These are phyloP conservation scores for Elymnias hypermnestra DNA, from an alignment of 1,140 invertebrate species.

Conservation along the genomic window DNA sequence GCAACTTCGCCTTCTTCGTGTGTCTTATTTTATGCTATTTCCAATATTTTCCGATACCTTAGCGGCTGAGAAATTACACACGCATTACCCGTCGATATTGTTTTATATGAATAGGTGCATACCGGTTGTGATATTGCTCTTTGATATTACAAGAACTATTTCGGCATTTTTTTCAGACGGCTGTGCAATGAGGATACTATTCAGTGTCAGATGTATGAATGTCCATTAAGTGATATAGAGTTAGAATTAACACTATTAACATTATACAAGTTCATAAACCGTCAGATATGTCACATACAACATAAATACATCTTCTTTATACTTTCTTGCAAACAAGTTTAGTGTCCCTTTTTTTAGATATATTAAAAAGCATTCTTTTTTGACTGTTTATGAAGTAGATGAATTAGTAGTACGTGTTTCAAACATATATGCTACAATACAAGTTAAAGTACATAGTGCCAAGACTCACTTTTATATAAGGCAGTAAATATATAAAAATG, in stretches of 20 bases:
- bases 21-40: slow-evolving; percentile 49
- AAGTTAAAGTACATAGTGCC: background rate
- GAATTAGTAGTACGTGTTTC: slow-evolving; percentile 36
- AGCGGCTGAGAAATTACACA: slow-evolving; percentile 64
- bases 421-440: slow-evolving; percentile 36
- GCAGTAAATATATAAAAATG: too few species aligned
- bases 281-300: slow-evolving; percentile 30
- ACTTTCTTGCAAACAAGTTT: slow-evolving; percentile 13
- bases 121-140: slow-evolving; percentile 40
- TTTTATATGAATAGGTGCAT: slow-evolving; percentile 5
- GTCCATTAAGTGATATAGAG: slow-evolving; percentile 64
- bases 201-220: slow-evolving; percentile 73
- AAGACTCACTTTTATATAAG: background rate
- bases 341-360: slow-evolving; percentile 3
- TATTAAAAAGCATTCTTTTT: slow-evolving; percentile 15
- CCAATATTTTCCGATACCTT: slow-evolving; percentile 31
- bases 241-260: slow-evolving; percentile 72
- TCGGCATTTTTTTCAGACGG: slow-evolving; percentile 69
- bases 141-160: slow-evolving; percentile 74
- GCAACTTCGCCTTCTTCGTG: slow-evolving; percentile 66
- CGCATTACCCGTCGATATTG: slow-evolving; percentile 37
- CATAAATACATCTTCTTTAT: slow-evolving; percentile 15
- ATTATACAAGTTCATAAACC: slow-evolving; percentile 51
- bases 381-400: slow-evolving; percentile 65
- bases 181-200: slow-evolving; percentile 68